Percentiles rank a stretch among this genome's conserved stretches.
Evolutionary conservation across 2,113 vertebrate species (phyloP).

Genomic region (Mastomys natalensis): DNA sequence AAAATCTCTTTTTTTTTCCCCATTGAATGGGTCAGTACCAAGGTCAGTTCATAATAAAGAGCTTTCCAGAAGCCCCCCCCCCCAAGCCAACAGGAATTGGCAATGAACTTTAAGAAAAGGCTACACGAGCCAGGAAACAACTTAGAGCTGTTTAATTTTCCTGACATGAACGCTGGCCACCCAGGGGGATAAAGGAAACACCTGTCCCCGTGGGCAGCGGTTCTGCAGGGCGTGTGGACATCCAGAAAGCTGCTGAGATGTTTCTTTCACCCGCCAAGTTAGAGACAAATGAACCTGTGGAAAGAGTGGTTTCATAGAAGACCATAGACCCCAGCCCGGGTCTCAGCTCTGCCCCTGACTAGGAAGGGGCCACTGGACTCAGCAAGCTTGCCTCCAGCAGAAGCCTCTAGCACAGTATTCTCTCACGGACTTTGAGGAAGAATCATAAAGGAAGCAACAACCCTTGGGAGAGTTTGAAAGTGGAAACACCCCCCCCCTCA

Average conservation of each 20-base stretch:
- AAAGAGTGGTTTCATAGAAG: not conserved
- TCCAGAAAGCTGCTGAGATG: not conserved
- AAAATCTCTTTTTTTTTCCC: constrained; percentile 51
- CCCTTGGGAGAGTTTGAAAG: not conserved
- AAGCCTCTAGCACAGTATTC: not conserved
- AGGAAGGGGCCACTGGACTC: not conserved
- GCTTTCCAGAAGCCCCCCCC: constrained; percentile 46
- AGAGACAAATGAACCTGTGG: not conserved
- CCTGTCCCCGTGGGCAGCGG: not conserved
- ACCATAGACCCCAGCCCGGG: not conserved
- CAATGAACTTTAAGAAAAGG: constrained; percentile 67
- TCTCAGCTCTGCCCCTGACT: not conserved
- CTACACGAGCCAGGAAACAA: constrained; percentile 64
- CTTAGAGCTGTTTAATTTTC: constrained; percentile 71
- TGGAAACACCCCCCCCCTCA: not conserved
- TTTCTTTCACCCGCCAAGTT: not conserved
- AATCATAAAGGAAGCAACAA: not conserved
- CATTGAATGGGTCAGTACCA: constrained; percentile 63
- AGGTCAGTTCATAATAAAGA: constrained; percentile 74
- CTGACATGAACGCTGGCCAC: constrained; percentile 72
- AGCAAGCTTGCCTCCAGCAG: not conserved
- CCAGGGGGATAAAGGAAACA: constrained; percentile 52
- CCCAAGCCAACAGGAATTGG: constrained; percentile 56
- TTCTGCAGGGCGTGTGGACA: not conserved
- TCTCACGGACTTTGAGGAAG: not conserved